Evolutionary conservation across 64 coral and sea anemone species (phyloP).

Genomic region (Dendrophyllia cribrosa): DNA sequence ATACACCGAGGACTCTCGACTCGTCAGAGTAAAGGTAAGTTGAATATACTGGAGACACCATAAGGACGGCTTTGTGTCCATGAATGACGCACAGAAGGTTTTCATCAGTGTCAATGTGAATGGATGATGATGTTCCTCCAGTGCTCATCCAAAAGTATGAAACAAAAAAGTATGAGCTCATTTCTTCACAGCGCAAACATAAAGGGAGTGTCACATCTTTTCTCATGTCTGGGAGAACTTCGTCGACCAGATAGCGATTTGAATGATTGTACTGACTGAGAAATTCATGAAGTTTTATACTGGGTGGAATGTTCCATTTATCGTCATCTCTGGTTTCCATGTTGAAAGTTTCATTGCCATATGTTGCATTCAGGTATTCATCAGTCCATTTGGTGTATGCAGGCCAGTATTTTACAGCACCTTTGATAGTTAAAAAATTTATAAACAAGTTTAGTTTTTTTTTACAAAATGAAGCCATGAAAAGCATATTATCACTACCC

Average conservation of each 20-base stretch:
- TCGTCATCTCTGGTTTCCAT: slow-evolving; percentile 99
- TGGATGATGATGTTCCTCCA: slow-evolving; percentile 89
- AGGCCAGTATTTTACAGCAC: slow-evolving; percentile 93
- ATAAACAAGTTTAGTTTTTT: too few relatives aligned
- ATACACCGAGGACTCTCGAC: slow-evolving; percentile 74
- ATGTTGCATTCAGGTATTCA: slow-evolving; percentile 83
- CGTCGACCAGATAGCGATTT: slow-evolving; percentile 92
- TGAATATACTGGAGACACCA: slow-evolving; percentile 96
- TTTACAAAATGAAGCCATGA: too few relatives aligned
- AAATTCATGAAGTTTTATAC: slow-evolving; percentile 74
- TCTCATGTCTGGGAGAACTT: slow-evolving; percentile 89
- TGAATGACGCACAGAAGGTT: slow-evolving; percentile 93
- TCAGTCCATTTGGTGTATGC: slow-evolving; percentile 96
- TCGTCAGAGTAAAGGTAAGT: slow-evolving; percentile 83
- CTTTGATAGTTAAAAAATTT: slow-evolving; percentile 21
- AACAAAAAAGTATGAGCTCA: slow-evolving; percentile 96
- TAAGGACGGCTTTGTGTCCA: slow-evolving; percentile 84
- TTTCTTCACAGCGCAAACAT: slow-evolving; percentile 95
- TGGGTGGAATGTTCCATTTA: slow-evolving; percentile 82
- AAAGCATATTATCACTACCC: too few relatives aligned
- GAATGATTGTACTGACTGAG: slow-evolving; percentile 75
- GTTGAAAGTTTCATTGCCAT: slow-evolving; percentile 63
- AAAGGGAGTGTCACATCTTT: slow-evolving; percentile 88
- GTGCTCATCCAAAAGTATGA: slow-evolving; percentile 98
- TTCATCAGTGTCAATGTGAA: slow-evolving; percentile 97